These are phyloP conservation scores for Netelia inedita DNA, from an alignment of 2,888 invertebrate species.

Conservation along the genomic window DNA sequence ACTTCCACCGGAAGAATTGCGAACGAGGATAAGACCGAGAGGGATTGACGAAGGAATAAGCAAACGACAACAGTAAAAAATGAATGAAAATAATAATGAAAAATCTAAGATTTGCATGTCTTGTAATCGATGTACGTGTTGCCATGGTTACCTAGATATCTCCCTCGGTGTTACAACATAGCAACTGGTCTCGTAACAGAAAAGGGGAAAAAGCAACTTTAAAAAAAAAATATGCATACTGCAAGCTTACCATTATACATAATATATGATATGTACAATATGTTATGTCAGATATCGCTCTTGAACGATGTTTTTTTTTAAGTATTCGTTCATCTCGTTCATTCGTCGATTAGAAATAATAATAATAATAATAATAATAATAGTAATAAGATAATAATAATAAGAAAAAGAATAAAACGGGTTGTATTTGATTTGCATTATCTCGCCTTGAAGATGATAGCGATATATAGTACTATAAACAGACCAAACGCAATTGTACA, in stretches of 20 bases:
- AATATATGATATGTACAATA: slow-evolving; percentile 38
- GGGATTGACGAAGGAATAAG: slow-evolving; percentile 25
- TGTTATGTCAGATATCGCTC: slow-evolving; percentile 58
- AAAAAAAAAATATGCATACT: slow-evolving; percentile 58
- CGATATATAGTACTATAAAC: slow-evolving; percentile 53
- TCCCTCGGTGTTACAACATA: slow-evolving; percentile 65
- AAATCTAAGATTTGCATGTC: slow-evolving; percentile 65
- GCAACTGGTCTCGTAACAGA: slow-evolving; percentile 54
- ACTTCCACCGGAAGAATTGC: slow-evolving; percentile 42
- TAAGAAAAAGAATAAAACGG: slow-evolving; percentile 20
- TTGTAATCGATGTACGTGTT: slow-evolving; percentile 70
- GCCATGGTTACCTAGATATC: slow-evolving; percentile 66
- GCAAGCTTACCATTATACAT: slow-evolving; percentile 45
- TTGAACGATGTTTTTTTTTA: slow-evolving; percentile 62
- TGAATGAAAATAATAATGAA: slow-evolving; percentile 31
- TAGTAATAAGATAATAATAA: slow-evolving; percentile 37
- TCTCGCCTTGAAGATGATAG: slow-evolving; percentile 53
- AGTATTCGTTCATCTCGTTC: slow-evolving; percentile 59
- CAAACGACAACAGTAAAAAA: slow-evolving; percentile 42
- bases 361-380: slow-evolving; percentile 25
- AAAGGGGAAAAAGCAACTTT: slow-evolving; percentile 45
- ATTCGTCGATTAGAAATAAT: slow-evolving; percentile 32
- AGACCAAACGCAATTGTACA: slow-evolving; percentile 71
- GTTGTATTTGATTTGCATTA: slow-evolving; percentile 59
- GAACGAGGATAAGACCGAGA: slow-evolving; percentile 40